A percentile compares a stretch with the other conserved stretches of the same genome.
These are phyloP conservation scores for Torymus tubicola DNA, from an alignment of 2,888 invertebrate genomes.

Conservation along the genomic window DNA sequence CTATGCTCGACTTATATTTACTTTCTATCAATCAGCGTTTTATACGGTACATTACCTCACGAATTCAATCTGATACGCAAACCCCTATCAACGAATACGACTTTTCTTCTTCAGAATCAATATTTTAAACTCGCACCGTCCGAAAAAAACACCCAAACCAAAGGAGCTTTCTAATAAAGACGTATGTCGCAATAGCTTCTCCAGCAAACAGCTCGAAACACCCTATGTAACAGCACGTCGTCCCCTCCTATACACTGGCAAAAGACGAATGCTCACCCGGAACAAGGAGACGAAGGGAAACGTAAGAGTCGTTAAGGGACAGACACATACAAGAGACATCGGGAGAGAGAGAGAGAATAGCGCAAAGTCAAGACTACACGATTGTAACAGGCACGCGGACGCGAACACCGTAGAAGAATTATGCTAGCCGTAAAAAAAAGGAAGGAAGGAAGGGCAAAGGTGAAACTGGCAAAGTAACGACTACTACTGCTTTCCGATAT, in stretches of 20 bases:
- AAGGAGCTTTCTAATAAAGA: too few species aligned
- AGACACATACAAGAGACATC: background rate
- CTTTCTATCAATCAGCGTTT: too few species aligned
- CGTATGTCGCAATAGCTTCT: background rate
- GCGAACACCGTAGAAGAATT: constrained; percentile 49
- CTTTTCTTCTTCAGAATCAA: too few species aligned
- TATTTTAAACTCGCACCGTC: too few species aligned
- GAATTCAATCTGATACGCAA: too few species aligned
- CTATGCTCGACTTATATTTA: too few species aligned
- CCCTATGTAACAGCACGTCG: constrained; percentile 2
- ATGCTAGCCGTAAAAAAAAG: constrained; percentile 43
- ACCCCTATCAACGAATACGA: too few species aligned
- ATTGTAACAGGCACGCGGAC: constrained; percentile 38
- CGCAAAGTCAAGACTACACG: constrained; percentile 50
- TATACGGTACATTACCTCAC: too few species aligned
- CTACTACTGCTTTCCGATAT: too few species aligned
- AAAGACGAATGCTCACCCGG: constrained; percentile 33
- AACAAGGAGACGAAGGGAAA: constrained; percentile 50
- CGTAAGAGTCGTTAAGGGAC: constrained; percentile 55
- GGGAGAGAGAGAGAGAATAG: constrained; percentile 23
- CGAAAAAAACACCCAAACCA: too few species aligned
- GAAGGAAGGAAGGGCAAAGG: too few species aligned
- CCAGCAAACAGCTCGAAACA: constrained; percentile 44
- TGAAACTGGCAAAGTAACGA: too few species aligned
- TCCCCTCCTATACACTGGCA: background rate